Percentiles rank a stretch among this genome's conserved stretches.
These are phyloP conservation scores for Mythimna ferrago DNA, from an alignment of 2,888 invertebrate genomes.

Conservation along the genomic window DNA sequence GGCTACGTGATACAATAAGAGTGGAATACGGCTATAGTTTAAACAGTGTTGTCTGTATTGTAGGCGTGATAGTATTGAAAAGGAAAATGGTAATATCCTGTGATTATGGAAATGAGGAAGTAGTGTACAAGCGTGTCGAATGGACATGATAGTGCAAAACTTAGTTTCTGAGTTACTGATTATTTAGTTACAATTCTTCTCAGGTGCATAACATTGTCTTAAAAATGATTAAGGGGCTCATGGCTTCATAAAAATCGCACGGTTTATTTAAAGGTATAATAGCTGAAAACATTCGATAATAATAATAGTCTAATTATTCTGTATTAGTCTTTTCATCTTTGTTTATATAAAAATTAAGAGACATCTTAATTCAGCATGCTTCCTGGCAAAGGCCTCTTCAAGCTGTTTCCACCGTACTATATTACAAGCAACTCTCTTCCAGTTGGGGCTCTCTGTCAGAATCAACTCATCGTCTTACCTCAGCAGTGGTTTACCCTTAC, in stretches of 20 bases:
- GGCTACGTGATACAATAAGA: slow-evolving; percentile 61
- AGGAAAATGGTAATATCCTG: slow-evolving; percentile 18
- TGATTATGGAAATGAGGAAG: slow-evolving; percentile 7
- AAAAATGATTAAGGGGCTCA: background rate
- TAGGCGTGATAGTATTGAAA: slow-evolving; percentile 15
- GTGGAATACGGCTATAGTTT: slow-evolving; percentile 43
- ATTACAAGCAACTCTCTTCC: too few species aligned
- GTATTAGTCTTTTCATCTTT: too few species aligned
- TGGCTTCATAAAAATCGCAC: background rate
- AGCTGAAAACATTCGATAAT: background rate
- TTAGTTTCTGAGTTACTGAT: background rate
- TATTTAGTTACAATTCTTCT: too few species aligned
- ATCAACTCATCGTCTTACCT: too few species aligned
- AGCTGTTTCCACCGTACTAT: too few species aligned
- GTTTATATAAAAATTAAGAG: too few species aligned
- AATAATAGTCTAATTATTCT: too few species aligned
- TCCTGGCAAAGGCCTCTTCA: too few species aligned
- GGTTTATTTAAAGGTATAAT: background rate
- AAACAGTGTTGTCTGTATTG: slow-evolving; percentile 28
- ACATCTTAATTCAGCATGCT: too few species aligned
- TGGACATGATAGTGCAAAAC: background rate
- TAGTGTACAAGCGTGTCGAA: slow-evolving; percentile 4
- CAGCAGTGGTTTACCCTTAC: too few species aligned
- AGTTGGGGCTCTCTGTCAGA: too few species aligned
- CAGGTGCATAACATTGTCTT: background rate